These are phyloP conservation scores for western clawed frog (Xenopus tropicalis) DNA, from an alignment of 2,113 vertebrate species.

Conservation along the genomic window UCB_Xtro_10.0 CM004448.2:129897001-129897500, in stretches of 20 bases:
- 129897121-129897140: constrained; percentile 16
- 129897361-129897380: no score
- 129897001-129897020: background rate
- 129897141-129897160: constrained; percentile 11
- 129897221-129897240: no score
- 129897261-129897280: constrained; percentile 3
- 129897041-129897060: constrained; percentile 14
- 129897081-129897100: background rate
- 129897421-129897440: no score
- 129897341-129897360: no score
- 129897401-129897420: no score
- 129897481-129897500: no score
- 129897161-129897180: background rate
- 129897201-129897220: background rate
- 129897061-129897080: constrained; percentile 28
- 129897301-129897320: no score
- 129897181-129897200: background rate
- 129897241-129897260: no score
- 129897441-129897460: no score
- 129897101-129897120: constrained; percentile 12
- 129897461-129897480: no score
- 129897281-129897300: background rate
- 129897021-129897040: background rate
- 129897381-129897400: no score
- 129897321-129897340: no score